phyloP scores from a whole-genome alignment of 1,140 invertebrate species.

The Trissolcus basalis region DNA sequence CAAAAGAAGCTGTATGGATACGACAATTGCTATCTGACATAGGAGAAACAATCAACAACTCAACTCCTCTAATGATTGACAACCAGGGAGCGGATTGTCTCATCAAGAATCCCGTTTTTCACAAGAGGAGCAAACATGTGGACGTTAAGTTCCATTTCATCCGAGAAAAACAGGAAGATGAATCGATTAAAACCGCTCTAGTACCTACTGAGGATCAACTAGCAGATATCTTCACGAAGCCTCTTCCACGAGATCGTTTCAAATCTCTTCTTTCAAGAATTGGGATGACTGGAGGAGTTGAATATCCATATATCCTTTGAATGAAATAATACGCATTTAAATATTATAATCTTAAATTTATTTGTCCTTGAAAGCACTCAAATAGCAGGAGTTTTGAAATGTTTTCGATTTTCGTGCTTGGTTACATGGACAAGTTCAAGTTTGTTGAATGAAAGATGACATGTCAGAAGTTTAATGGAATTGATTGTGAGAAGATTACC shows the following conservation, averaged over 20 bases:
- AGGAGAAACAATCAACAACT: not conserved
- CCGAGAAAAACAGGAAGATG: not conserved
- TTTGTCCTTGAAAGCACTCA: not conserved
- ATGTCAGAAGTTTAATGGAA: too few species aligned
- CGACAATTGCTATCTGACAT: slow-evolving; percentile 15
- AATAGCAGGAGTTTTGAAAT: not conserved
- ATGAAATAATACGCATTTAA: not conserved
- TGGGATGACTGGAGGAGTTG: not conserved
- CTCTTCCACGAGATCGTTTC: not conserved
- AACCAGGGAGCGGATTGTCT: too few species aligned
- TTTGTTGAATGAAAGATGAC: too few species aligned
- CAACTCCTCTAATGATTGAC: too few species aligned
- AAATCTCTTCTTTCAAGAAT: not conserved
- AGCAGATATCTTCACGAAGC: not conserved
- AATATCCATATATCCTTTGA: not conserved
- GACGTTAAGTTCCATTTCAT: not conserved
- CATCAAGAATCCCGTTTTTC: too few species aligned
- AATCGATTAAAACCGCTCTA: not conserved
- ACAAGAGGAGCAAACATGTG: not conserved
- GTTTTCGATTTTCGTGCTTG: too few species aligned
- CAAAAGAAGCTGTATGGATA: slow-evolving; percentile 15
- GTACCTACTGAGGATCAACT: not conserved
- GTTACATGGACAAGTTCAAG: too few species aligned
- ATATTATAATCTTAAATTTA: not conserved
- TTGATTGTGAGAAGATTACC: too few species aligned